A percentile compares a stretch with the other conserved stretches of the same genome.
Conservation (phyloP, 2,797 vertebrate species). For the Smutsia temminckii region DNA sequence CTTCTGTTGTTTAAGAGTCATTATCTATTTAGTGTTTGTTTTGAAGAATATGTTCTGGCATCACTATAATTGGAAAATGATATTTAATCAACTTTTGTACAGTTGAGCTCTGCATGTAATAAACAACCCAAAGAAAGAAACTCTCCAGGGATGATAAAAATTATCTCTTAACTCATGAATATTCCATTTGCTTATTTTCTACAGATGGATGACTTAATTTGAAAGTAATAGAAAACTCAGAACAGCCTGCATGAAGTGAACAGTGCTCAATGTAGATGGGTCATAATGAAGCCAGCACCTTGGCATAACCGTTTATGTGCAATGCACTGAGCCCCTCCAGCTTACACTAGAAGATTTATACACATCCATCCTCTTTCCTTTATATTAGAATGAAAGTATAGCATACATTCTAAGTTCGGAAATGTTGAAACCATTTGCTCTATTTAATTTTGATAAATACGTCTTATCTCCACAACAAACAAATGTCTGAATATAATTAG, state of each 20-base stretch:
- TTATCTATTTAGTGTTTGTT: slow-evolving; percentile 35
- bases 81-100: slow-evolving; percentile 75
- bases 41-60: slow-evolving; percentile 49
- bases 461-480: not conserved
- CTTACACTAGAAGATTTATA: not conserved
- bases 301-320: not conserved
- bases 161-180: slow-evolving; percentile 77
- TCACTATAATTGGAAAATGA: slow-evolving; percentile 71
- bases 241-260: slow-evolving; percentile 55
- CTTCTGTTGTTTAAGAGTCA: slow-evolving; percentile 10
- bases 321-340: not conserved
- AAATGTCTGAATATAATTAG: slow-evolving; percentile 32
- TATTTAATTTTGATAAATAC: slow-evolving; percentile 52
- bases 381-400: not conserved
- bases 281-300: slow-evolving; percentile 52
- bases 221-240: slow-evolving; percentile 64
- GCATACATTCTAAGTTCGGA: not conserved
- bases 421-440: not conserved
- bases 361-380: not conserved
- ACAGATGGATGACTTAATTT: slow-evolving; percentile 65
- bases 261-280: slow-evolving; percentile 22
- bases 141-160: slow-evolving; percentile 64
- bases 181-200: slow-evolving; percentile 71
- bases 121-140: slow-evolving; percentile 65
- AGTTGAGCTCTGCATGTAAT: slow-evolving; percentile 62